These are phyloP conservation scores for Hippopotamyrus pictus DNA, from an alignment of 2,797 vertebrate genomes.

Conservation along the genomic window DNA sequence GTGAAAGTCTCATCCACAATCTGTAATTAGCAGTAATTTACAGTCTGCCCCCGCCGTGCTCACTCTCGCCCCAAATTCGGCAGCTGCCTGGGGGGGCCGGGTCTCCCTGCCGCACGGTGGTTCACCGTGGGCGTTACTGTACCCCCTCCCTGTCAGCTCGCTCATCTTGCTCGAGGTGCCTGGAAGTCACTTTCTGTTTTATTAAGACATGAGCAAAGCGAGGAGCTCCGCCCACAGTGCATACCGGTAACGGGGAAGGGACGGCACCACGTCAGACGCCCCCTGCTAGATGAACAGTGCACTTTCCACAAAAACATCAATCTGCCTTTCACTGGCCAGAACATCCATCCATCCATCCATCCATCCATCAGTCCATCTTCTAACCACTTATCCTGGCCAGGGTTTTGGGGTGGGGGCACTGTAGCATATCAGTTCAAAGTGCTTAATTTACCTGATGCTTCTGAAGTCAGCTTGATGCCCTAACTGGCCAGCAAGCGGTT, in stretches of 20 bases:
- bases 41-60: conserved; percentile 48
- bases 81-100: conserved; percentile 58
- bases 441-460: neutral
- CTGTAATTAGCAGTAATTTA: conserved; percentile 74
- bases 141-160: conserved; percentile 70
- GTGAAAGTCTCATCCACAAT: conserved; percentile 48
- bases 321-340: neutral
- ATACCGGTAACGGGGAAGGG: neutral
- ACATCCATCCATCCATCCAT: neutral
- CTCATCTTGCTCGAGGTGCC: conserved; percentile 74
- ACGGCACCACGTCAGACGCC: no score
- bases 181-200: conserved; percentile 73
- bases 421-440: neutral
- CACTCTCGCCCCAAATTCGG: conserved; percentile 53
- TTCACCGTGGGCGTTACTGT: conserved; percentile 58
- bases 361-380: neutral
- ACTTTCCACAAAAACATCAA: neutral
- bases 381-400: neutral
- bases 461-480: neutral
- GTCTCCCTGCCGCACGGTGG: conserved; percentile 55
- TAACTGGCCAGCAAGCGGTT: neutral
- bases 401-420: neutral
- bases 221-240: conserved; percentile 30
- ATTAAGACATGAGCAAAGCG: conserved; percentile 67
- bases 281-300: neutral